These are phyloP conservation scores for Platichthys stellatus DNA, from an alignment of 2,113 vertebrate genomes.

Conservation along the genomic window DNA sequence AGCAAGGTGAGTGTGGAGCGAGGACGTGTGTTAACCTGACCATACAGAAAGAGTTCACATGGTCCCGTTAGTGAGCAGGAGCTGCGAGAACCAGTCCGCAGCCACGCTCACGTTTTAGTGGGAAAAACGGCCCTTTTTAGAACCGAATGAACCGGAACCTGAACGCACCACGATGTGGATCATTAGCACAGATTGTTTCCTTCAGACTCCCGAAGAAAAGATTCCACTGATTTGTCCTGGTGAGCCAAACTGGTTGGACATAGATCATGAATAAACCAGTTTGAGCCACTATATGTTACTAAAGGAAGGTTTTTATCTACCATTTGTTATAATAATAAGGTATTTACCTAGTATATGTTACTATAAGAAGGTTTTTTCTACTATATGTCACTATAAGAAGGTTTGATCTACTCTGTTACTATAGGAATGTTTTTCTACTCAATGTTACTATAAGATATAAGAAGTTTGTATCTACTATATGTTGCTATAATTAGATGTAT, in stretches of 20 bases:
- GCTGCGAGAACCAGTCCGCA: slow-evolving; percentile 6
- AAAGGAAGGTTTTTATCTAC: too few species aligned
- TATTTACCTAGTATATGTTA: too few species aligned
- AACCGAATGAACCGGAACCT: neutral
- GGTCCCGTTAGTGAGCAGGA: slow-evolving; percentile 41
- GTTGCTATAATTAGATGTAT: too few species aligned
- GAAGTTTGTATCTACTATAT: too few species aligned
- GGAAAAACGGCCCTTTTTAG: neutral
- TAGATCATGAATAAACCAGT: neutral
- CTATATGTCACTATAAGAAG: too few species aligned
- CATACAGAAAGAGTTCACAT: slow-evolving; percentile 52
- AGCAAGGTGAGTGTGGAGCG: slow-evolving; percentile 82
- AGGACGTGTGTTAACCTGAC: neutral
- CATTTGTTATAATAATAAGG: too few species aligned
- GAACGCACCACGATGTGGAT: neutral
- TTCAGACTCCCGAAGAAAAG: slow-evolving; percentile 3
- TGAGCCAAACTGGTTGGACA: neutral
- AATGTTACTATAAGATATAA: too few species aligned
- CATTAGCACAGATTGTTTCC: slow-evolving; percentile 33
- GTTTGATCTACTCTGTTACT: too few species aligned
- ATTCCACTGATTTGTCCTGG: slow-evolving; percentile 24
- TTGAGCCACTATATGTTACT: too few species aligned
- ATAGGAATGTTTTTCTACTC: too few species aligned
- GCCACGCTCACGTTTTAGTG: neutral
- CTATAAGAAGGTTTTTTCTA: too few species aligned